These are phyloP conservation scores for Ficedula albicollis DNA, from an alignment of 2,797 vertebrate species.

Conservation along the genomic window DNA sequence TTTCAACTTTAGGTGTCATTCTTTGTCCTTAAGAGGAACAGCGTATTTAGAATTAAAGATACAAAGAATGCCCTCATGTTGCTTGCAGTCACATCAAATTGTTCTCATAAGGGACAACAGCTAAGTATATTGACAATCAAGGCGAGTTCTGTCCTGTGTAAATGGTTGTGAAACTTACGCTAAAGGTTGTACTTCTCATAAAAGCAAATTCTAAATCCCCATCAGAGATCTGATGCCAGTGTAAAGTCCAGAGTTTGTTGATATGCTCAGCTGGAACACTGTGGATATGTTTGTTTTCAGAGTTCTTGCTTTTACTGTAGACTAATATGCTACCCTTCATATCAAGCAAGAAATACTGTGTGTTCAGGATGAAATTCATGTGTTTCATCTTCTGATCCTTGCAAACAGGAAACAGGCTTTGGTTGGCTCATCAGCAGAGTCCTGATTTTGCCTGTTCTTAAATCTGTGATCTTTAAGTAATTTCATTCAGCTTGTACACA, in stretches of 20 bases:
- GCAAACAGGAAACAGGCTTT: not conserved
- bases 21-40: not conserved
- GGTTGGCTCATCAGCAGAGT: fast-evolving
- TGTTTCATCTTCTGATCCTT: not conserved
- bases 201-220: not conserved
- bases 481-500: not conserved
- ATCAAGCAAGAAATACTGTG: not conserved
- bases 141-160: not conserved
- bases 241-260: not conserved
- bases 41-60: not conserved
- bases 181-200: not conserved
- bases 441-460: not conserved
- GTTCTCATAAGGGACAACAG: not conserved
- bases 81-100: not conserved
- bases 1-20: not conserved
- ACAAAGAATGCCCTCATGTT: not conserved
- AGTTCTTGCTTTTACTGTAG: not conserved
- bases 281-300: not conserved
- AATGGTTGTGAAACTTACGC: not conserved
- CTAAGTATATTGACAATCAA: not conserved
- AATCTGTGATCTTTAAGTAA: not conserved
- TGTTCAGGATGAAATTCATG: not conserved
- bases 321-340: not conserved
- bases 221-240: not conserved
- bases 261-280: not conserved